phyloP scores from a whole-genome alignment of 2,113 vertebrate species.

The Engystomops pustulosus region DNA sequence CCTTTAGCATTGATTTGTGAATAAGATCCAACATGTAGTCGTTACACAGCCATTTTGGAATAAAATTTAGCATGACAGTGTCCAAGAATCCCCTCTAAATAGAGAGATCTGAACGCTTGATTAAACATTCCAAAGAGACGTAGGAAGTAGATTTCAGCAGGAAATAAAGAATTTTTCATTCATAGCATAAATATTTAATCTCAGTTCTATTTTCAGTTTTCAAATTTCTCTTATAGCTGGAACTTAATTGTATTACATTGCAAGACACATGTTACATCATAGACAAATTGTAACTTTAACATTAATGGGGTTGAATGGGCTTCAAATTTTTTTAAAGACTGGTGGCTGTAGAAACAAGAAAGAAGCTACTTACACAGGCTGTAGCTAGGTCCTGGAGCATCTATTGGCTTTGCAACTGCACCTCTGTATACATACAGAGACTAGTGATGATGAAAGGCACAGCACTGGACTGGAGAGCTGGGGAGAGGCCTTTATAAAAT shows the following conservation, averaged over 20 bases:
- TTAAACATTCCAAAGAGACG: conserved; percentile 4
- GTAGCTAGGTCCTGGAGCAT: no score
- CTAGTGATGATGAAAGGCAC: no score
- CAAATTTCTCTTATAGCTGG: background rate
- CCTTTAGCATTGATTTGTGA: no score
- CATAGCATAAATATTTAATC: background rate
- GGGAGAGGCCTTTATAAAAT: no score
- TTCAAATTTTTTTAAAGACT: no score
- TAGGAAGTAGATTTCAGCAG: background rate
- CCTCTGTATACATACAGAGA: no score
- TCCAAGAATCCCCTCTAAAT: background rate
- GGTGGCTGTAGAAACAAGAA: no score
- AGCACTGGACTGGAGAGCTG: no score
- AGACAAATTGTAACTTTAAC: background rate
- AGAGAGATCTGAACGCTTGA: conserved; percentile 3
- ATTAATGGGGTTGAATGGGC: no score
- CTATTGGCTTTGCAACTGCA: no score
- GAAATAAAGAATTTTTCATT: background rate
- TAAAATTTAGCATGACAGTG: background rate
- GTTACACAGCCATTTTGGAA: background rate
- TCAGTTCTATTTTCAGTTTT: conserved; percentile 10
- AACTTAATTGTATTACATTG: background rate
- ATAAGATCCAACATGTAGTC: background rate
- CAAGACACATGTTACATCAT: background rate
- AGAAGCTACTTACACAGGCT: no score